Evolutionary conservation across 2,113 vertebrate species (phyloP).

Genomic region (Lathamus discolor): DNA sequence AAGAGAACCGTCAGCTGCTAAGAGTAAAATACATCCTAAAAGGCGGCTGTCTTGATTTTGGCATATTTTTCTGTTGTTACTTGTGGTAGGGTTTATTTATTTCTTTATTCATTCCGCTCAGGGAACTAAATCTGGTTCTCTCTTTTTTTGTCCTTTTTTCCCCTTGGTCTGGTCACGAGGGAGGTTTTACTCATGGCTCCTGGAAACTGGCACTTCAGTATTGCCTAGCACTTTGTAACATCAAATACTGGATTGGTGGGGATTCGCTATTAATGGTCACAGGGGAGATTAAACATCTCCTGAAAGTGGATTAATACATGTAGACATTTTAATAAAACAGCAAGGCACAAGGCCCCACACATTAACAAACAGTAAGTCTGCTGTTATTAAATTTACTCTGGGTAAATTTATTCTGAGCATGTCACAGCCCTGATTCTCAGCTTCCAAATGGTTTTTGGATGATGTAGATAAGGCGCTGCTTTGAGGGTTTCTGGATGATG

Average conservation of each 20-base stretch:
- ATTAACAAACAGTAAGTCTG: neutral
- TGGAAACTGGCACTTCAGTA: neutral
- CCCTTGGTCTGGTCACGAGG: neutral
- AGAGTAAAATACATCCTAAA: neutral
- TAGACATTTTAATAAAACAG: neutral
- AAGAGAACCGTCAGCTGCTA: neutral
- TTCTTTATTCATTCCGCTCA: neutral
- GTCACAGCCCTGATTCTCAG: neutral
- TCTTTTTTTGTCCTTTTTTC: neutral
- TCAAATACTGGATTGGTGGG: neutral
- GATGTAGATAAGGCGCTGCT: neutral
- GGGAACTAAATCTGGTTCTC: neutral
- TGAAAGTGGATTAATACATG: neutral
- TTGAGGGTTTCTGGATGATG: neutral
- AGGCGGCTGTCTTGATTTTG: neutral
- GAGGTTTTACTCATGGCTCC: neutral
- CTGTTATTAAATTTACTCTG: constrained; percentile 14
- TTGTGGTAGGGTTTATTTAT: neutral
- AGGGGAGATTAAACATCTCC: neutral
- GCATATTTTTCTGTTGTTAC: neutral
- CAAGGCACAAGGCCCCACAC: neutral
- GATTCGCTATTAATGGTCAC: neutral
- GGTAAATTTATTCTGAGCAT: neutral
- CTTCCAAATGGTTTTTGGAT: neutral
- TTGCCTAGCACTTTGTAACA: neutral